Evolutionary conservation across 2,888 invertebrate genomes (phyloP).

Genomic region (Allolobophora icterica): DNA sequence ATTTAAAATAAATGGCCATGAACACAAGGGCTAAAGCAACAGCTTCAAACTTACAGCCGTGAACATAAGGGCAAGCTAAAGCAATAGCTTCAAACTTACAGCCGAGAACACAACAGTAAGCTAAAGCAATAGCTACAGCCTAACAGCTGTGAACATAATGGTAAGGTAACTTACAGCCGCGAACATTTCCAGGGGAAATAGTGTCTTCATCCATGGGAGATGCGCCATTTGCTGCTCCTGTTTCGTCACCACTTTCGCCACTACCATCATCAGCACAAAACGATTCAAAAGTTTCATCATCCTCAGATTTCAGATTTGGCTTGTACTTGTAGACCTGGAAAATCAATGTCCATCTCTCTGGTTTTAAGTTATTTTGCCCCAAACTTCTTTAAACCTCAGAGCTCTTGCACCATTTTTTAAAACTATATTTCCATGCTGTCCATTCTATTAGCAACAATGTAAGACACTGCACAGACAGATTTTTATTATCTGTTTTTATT

Average conservation of each 20-base stretch:
- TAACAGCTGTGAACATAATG: background rate
- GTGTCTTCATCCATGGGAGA: background rate
- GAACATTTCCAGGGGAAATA: background rate
- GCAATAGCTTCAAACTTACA: no score
- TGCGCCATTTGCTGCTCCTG: background rate
- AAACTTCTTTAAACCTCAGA: background rate
- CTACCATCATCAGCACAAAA: background rate
- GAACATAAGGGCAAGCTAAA: no score
- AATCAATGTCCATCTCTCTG: background rate
- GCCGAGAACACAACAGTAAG: no score
- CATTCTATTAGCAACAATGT: no score
- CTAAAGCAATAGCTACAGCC: no score
- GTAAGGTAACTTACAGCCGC: background rate
- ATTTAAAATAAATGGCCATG: no score
- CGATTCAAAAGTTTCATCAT: background rate
- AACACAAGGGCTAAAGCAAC: no score
- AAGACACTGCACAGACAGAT: no score
- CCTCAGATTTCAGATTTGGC: background rate
- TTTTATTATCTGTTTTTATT: no score
- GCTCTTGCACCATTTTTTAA: no score
- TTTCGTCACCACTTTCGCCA: background rate
- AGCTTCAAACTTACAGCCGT: no score
- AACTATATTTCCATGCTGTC: no score
- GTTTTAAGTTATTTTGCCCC: background rate
- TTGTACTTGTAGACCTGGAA: constrained; percentile 1